Percentiles rank a stretch among this genome's conserved stretches.
Conservation (phyloP, 2,113 vertebrate genomes). For the Callocephalon fimbriatum region DNA sequence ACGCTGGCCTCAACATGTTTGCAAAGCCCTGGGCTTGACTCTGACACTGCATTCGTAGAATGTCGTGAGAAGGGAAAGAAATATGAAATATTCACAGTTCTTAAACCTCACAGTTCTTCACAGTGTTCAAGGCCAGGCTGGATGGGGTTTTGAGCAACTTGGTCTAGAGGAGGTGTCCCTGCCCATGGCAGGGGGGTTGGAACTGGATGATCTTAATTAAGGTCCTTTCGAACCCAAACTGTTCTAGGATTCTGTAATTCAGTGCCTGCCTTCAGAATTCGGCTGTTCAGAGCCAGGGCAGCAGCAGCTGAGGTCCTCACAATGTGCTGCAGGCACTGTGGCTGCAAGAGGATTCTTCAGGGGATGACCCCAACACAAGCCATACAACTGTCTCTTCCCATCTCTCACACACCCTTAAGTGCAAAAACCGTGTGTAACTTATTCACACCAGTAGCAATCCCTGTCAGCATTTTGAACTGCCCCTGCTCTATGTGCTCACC, state of each 20-base stretch:
- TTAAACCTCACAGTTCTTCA: not conserved
- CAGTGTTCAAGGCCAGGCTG: not conserved
- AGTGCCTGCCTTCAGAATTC: rapidly evolving
- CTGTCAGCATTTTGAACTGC: rapidly evolving
- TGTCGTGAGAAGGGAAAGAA: not conserved
- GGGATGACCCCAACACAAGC: rapidly evolving
- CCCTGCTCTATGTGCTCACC: rapidly evolving
- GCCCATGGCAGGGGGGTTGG: not conserved
- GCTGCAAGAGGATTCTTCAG: not conserved
- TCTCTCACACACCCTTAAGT: rapidly evolving
- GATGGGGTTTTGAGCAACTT: not conserved
- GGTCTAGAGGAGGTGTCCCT: not conserved
- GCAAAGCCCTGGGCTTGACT: rapidly evolving
- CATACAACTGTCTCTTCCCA: rapidly evolving
- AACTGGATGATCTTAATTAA: not conserved
- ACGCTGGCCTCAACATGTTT: rapidly evolving
- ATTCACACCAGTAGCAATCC: rapidly evolving
- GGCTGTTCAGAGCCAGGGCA: not conserved
- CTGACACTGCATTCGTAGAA: rapidly evolving
- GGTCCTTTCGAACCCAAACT: not conserved
- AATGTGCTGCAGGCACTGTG: rapidly evolving
- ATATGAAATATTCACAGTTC: rapidly evolving
- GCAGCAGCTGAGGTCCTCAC: not conserved
- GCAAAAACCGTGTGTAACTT: too few relatives aligned
- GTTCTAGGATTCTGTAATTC: not conserved